Conservation (phyloP, 2,113 vertebrate species). For the Leptobrachium ailaonicum region DNA sequence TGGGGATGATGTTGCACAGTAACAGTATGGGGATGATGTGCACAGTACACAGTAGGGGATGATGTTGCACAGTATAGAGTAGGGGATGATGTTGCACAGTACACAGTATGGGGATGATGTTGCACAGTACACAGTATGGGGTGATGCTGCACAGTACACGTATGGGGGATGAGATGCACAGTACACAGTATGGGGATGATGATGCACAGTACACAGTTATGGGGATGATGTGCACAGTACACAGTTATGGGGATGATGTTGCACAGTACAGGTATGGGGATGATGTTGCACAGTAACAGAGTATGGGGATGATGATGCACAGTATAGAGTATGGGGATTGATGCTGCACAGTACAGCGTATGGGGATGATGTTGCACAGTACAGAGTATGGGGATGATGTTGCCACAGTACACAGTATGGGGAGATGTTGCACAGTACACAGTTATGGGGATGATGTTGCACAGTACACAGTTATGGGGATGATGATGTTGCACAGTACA, state of each 20-base stretch:
- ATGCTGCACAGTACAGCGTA: background rate
- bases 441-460: too few species aligned
- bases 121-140: too few species aligned
- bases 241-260: too few species aligned
- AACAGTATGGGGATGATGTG: background rate
- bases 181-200: too few species aligned
- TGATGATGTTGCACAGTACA: background rate
- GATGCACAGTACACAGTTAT: too few species aligned
- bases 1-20: background rate
- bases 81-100: too few species aligned
- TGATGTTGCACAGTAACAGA: background rate
- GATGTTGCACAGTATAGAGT: too few species aligned
- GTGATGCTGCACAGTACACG: background rate
- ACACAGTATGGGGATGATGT: too few species aligned
- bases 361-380: background rate
- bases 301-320: background rate
- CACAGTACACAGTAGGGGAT: background rate
- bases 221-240: too few species aligned
- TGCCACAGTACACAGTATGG: background rate
- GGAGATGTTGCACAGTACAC: background rate
- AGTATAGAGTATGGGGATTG: background rate
- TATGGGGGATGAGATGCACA: too few species aligned
- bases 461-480: background rate
- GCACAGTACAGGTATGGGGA: too few species aligned
- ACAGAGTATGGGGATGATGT: background rate